Evolutionary conservation across 2,113 vertebrate genomes (phyloP).

Genomic region (Oreochromis niloticus): DNA sequence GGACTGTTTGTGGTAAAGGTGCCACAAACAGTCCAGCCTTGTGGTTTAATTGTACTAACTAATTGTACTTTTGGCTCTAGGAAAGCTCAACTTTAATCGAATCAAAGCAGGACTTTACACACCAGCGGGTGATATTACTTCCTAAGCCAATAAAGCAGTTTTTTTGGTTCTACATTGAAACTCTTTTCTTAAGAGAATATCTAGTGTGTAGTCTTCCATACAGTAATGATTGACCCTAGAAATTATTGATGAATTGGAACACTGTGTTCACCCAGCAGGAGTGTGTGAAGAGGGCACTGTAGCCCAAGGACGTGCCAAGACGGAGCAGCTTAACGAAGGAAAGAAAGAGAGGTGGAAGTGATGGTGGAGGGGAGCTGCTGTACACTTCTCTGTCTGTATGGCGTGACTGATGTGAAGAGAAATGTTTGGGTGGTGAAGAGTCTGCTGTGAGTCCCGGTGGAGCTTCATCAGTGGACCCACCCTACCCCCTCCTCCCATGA

Average conservation of each 20-base stretch:
- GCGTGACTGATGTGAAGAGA: conserved; percentile 71
- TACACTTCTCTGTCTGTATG: conserved; percentile 41
- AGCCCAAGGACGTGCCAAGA: conserved; percentile 1
- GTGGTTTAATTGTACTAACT: background rate
- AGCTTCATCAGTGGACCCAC: conserved; percentile 46
- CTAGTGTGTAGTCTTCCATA: background rate
- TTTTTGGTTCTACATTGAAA: background rate
- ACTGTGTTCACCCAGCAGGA: conserved; percentile 46
- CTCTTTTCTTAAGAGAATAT: background rate
- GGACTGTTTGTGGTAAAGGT: background rate
- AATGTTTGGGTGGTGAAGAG: conserved; percentile 73
- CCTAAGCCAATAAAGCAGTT: background rate
- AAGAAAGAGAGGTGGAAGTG: background rate
- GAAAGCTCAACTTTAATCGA: background rate
- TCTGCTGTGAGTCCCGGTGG: conserved; percentile 51
- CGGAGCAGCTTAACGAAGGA: conserved; percentile 3
- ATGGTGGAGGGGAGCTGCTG: background rate
- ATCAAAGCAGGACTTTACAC: background rate
- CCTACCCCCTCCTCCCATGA: background rate
- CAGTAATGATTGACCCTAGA: conserved; percentile 29
- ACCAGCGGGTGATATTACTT: background rate
- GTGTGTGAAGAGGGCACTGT: conserved; percentile 32
- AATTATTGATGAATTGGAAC: conserved; percentile 62
- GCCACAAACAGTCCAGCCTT: background rate
- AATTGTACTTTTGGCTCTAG: background rate